Percentiles rank a stretch among this genome's conserved stretches.
Evolutionary conservation across 2,888 invertebrate species (phyloP).

Genomic region (Mamestra brassicae): DNA sequence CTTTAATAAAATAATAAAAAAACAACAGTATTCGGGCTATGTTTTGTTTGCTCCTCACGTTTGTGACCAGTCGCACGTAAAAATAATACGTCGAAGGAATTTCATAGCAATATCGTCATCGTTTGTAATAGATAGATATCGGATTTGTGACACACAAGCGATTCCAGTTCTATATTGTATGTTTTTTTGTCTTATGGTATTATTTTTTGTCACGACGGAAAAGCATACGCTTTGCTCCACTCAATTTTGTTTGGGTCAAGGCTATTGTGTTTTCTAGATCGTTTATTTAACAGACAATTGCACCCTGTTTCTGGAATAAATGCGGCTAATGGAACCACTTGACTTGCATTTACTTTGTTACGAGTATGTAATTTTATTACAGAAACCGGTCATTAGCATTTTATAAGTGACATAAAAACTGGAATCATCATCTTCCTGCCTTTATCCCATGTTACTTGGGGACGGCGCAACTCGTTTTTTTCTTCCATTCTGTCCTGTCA

Average conservation of each 20-base stretch:
- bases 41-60: constrained; percentile 48
- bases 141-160: constrained; percentile 56
- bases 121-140: constrained; percentile 50
- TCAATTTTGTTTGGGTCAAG: constrained; percentile 5
- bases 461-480: no score
- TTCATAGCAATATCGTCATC: constrained; percentile 43
- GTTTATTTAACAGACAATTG: no score
- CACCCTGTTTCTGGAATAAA: not conserved
- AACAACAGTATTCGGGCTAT: constrained; percentile 22
- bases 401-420: not conserved
- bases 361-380: not conserved
- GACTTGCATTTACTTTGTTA: not conserved
- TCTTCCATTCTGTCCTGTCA: no score
- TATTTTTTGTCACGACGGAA: constrained; percentile 21
- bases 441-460: no score
- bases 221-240: not conserved
- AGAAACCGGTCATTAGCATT: not conserved
- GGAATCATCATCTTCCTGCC: no score
- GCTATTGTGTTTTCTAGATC: not conserved
- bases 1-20: constrained; percentile 26
- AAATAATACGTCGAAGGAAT: constrained; percentile 57
- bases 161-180: constrained; percentile 37
- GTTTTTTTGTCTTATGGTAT: constrained; percentile 30
- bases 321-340: no score
- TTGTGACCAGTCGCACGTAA: constrained; percentile 51